Evolutionary conservation across 2,113 vertebrate genomes (phyloP).

Genomic region (Coreoperca whiteheadi): DNA sequence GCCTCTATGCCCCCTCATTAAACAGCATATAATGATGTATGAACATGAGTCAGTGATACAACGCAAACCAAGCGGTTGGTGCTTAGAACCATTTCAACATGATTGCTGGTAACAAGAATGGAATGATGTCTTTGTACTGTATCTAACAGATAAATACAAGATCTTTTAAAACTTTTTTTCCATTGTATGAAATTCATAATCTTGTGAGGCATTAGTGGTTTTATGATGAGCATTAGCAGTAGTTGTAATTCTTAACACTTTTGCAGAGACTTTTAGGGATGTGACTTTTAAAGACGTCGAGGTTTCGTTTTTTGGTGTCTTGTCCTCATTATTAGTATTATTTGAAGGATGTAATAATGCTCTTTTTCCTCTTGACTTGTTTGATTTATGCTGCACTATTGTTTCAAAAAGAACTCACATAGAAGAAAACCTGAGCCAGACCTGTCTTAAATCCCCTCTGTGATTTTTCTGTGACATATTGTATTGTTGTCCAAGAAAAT

Average conservation of each 20-base stretch:
- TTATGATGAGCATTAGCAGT: conserved; percentile 78
- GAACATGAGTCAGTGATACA: conserved; percentile 63
- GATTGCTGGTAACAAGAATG: conserved; percentile 71
- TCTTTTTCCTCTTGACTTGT: conserved; percentile 62
- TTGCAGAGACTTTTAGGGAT: conserved; percentile 76
- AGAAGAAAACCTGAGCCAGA: conserved; percentile 85
- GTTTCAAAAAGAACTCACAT: conserved; percentile 77
- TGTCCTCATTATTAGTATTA: conserved; percentile 72
- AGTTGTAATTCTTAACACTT: conserved; percentile 79
- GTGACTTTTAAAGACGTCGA: conserved; percentile 72
- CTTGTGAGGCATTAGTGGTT: conserved; percentile 81
- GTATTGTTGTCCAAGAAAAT: conserved; percentile 83
- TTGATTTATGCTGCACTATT: conserved; percentile 83
- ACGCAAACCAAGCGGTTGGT: conserved; percentile 81
- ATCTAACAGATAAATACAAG: conserved; percentile 70
- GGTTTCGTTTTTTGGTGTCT: conserved; percentile 59
- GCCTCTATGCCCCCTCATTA: conserved; percentile 70
- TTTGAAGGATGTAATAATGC: conserved; percentile 73
- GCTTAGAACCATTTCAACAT: conserved; percentile 83
- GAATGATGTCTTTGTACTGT: conserved; percentile 87
- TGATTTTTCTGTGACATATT: conserved; percentile 87
- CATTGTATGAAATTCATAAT: conserved; percentile 79
- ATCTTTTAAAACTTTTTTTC: conserved; percentile 63
- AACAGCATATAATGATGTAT: conserved; percentile 73
- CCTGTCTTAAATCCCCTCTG: conserved; percentile 87